Conservation (phyloP, 2,888 invertebrate species). For the Podotricha telesiphe region DNA sequence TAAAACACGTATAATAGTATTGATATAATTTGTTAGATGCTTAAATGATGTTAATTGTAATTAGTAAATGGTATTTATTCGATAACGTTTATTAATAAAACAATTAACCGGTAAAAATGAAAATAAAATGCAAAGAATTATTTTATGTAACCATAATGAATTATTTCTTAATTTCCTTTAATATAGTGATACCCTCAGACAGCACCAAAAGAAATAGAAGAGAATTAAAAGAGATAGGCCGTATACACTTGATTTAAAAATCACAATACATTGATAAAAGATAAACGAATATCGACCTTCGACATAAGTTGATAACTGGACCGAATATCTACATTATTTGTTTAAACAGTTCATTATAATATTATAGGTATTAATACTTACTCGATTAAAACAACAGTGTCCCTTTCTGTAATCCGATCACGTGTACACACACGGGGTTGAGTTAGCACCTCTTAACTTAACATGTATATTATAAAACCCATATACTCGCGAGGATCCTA, state of each 20-base stretch:
- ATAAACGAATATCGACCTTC: constrained; percentile 72
- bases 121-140: background rate
- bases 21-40: too few species aligned
- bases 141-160: background rate
- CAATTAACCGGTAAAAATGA: background rate
- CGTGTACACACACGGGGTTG: constrained; percentile 63
- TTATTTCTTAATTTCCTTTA: background rate
- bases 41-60: background rate
- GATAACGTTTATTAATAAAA: background rate
- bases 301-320: constrained; percentile 45
- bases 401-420: constrained; percentile 76
- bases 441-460: constrained; percentile 68
- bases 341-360: constrained; percentile 6
- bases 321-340: constrained; percentile 1
- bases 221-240: constrained; percentile 13
- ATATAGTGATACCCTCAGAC: too few species aligned
- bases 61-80: background rate
- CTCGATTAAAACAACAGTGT: constrained; percentile 66
- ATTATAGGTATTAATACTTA: constrained; percentile 58
- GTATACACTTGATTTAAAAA: constrained; percentile 22
- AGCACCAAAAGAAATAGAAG: constrained; percentile 13
- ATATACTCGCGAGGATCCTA: constrained; percentile 39
- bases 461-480: constrained; percentile 60
- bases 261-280: constrained; percentile 53
- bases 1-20: too few species aligned